These are phyloP conservation scores for Lepidiolamprologus cunningtoni DNA, from an alignment of 2,113 vertebrate genomes.

Conservation along the genomic window DNA sequence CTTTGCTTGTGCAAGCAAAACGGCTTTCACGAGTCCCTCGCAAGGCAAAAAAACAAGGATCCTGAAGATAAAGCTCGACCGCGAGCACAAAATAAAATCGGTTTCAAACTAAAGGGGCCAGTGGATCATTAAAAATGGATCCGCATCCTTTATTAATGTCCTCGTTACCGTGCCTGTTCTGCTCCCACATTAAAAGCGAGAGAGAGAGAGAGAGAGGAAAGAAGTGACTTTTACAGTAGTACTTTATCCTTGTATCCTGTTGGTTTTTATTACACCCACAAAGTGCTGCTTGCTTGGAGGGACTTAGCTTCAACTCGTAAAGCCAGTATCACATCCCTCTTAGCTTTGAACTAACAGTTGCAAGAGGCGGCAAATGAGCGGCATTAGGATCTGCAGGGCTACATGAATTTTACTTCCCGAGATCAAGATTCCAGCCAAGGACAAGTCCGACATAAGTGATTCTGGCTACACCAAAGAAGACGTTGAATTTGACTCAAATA, in stretches of 20 bases:
- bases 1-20: conserved; percentile 2
- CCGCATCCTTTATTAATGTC: conserved; percentile 57
- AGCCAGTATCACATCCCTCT: neutral
- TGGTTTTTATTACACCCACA: neutral
- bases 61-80: neutral
- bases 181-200: neutral
- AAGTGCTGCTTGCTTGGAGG: neutral
- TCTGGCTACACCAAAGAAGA: neutral
- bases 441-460: neutral
- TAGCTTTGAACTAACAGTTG: neutral
- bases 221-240: neutral
- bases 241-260: neutral
- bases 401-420: neutral
- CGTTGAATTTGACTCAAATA: neutral
- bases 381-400: neutral
- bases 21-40: neutral
- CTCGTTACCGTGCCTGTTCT: conserved; percentile 48
- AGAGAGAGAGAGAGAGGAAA: neutral
- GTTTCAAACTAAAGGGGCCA: conserved; percentile 48
- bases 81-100: conserved; percentile 1
- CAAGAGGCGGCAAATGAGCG: neutral
- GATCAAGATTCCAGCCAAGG: neutral
- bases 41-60: neutral
- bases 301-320: neutral
- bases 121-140: conserved; percentile 64